Conservation (phyloP, 2,113 vertebrate genomes). For the Engystomops pustulosus region DNA sequence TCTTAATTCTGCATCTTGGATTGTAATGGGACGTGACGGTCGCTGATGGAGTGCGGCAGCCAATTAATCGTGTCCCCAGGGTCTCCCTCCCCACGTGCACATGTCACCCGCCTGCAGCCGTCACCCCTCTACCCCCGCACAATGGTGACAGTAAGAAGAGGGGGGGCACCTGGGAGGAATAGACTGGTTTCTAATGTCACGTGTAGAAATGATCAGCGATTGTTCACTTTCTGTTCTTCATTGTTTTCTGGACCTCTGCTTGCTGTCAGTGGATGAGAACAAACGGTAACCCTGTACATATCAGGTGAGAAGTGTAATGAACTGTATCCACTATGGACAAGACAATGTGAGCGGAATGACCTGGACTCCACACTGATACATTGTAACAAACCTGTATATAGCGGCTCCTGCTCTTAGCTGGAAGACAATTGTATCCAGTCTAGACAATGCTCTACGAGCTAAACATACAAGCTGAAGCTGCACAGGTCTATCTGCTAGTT, state of each 20-base stretch:
- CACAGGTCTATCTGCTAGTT: too few species aligned
- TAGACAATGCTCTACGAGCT: too few species aligned
- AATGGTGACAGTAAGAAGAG: too few species aligned
- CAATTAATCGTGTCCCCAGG: background rate
- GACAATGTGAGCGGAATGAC: background rate
- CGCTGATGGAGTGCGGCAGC: background rate
- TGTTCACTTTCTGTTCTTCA: too few species aligned
- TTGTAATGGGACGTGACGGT: background rate
- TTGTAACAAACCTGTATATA: background rate
- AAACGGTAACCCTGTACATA: background rate
- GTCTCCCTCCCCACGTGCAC: background rate
- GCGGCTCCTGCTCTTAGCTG: too few species aligned
- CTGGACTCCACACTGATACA: too few species aligned
- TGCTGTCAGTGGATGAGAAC: too few species aligned
- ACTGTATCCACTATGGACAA: background rate
- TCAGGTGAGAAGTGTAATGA: background rate
- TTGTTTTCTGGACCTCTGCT: background rate
- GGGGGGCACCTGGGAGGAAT: too few species aligned
- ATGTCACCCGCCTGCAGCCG: background rate
- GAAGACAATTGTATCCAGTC: background rate
- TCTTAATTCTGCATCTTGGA: constrained; percentile 12
- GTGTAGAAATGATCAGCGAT: too few species aligned
- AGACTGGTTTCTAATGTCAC: too few species aligned
- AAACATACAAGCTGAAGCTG: too few species aligned
- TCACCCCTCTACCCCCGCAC: too few species aligned